Conservation (phyloP, 2,888 invertebrate species). For the Neuroscelio doddi region DNA sequence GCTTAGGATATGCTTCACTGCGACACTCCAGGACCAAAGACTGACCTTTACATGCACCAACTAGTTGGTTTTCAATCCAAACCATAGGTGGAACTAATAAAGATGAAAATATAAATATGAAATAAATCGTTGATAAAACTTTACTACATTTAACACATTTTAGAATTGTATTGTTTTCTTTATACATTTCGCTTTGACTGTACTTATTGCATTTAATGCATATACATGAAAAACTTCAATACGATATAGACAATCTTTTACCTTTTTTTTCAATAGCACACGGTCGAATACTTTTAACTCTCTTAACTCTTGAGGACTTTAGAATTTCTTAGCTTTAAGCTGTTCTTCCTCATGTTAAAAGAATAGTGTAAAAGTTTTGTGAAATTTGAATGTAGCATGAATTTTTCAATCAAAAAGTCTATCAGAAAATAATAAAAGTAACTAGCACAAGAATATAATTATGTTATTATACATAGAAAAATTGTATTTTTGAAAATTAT, state of each 20-base stretch:
- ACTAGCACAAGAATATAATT: neutral
- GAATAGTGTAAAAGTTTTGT: slow-evolving; percentile 34
- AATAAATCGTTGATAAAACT: no score
- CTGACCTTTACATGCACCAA: slow-evolving; percentile 74
- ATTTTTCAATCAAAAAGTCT: neutral
- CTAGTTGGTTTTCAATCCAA: slow-evolving; percentile 74
- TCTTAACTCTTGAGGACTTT: slow-evolving; percentile 37
- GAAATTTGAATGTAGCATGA: neutral
- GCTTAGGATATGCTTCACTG: slow-evolving; percentile 74
- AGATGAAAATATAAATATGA: slow-evolving; percentile 4
- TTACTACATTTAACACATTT: no score
- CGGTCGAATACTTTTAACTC: slow-evolving; percentile 40
- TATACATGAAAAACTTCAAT: slow-evolving; percentile 27
- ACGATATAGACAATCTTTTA: slow-evolving; percentile 26
- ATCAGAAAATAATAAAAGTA: neutral
- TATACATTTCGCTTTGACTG: slow-evolving; percentile 16
- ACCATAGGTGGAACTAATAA: slow-evolving; percentile 74
- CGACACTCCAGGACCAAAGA: slow-evolving; percentile 72
- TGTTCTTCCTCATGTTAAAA: slow-evolving; percentile 33
- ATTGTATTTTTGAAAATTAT: neutral
- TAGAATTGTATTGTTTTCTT: slow-evolving; percentile 8
- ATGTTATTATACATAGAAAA: neutral
- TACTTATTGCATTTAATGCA: slow-evolving; percentile 13
- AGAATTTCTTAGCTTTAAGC: slow-evolving; percentile 32
- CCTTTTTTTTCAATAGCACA: slow-evolving; percentile 39